These are phyloP conservation scores for Spodoptera litura DNA, from an alignment of 1,140 invertebrate genomes.

Conservation along the genomic window DNA sequence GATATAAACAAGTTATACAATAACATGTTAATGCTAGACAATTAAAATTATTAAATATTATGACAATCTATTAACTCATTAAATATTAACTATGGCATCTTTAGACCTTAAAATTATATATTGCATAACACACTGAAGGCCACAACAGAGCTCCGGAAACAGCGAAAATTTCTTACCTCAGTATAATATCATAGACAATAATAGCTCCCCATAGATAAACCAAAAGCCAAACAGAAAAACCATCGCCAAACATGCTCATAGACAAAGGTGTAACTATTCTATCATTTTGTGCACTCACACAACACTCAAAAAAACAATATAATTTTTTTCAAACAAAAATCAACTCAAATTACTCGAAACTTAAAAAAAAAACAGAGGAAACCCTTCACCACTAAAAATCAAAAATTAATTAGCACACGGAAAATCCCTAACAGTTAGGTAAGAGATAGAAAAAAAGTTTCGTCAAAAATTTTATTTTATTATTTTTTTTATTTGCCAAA, in stretches of 20 bases:
- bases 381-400: conserved; percentile 38
- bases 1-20: no score
- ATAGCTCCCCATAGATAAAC: conserved; percentile 26
- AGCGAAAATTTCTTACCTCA: conserved; percentile 33
- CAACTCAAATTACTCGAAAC: conserved; percentile 15
- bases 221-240: conserved; percentile 52
- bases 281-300: conserved; percentile 51
- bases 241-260: conserved; percentile 49
- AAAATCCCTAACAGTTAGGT: conserved; percentile 31
- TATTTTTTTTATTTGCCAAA: background rate
- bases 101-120: conserved; percentile 13
- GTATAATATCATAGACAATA: conserved; percentile 15
- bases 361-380: conserved; percentile 6
- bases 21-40: no score
- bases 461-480: conserved; percentile 24
- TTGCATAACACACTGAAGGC: conserved; percentile 36
- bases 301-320: conserved; percentile 36
- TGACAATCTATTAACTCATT: no score
- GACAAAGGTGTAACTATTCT: conserved; percentile 46
- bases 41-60: no score
- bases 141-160: conserved; percentile 32
- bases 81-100: background rate
- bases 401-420: conserved; percentile 50
- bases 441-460: conserved; percentile 6
- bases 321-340: background rate